Evolutionary conservation across 2,888 invertebrate species (phyloP), one percentile per base, ranked within the genome.

Genomic region (Mylabris sibirica): DNA sequence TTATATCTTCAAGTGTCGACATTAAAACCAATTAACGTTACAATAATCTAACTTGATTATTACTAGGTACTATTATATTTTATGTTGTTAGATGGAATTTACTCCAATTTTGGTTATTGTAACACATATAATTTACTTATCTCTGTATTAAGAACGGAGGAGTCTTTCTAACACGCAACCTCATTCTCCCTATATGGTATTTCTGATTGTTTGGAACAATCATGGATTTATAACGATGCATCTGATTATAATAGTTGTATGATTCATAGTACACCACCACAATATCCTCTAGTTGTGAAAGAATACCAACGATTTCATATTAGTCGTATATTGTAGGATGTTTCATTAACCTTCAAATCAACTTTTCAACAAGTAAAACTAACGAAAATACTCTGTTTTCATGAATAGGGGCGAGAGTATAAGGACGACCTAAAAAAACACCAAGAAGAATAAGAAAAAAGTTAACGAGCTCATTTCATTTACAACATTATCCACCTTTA

Each of bases 171-270:
- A 53, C 68, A 67, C 63, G 66, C 68, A 71, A 68, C 71, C 71
- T 71, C 71, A 71, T 68, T 71, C 64, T 38, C 68, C 68, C 61
- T 65, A 70, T 60, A 68, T 64, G 61, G 70, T 44, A 35, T 60
- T 70, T 70, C 70, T 65, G 65, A 65, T 64, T 65, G 66, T 71
- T 67, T 64, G 5, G 63, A 65, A 59, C 53, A 57, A 69, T 69
- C 64, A 67, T 69, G 69, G 60, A 69, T 69, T 69, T 69, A 69
- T 69, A 69, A 64, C 66, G 69, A 66, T 64, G 67, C 67, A 70
- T 70, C 67, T 65, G 67, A 67, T 70, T 70, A 63, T 67, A 66
- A 57, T 57, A 44, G 65, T 20, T 26, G 67, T 67, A 70, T 70
- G 70, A 70, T 62, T 70, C 70, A 70, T 67, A 63, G 61, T 64